Evolutionary conservation across 2,113 vertebrate species (phyloP).

Genomic region (Acrocephalus kingi): DNA sequence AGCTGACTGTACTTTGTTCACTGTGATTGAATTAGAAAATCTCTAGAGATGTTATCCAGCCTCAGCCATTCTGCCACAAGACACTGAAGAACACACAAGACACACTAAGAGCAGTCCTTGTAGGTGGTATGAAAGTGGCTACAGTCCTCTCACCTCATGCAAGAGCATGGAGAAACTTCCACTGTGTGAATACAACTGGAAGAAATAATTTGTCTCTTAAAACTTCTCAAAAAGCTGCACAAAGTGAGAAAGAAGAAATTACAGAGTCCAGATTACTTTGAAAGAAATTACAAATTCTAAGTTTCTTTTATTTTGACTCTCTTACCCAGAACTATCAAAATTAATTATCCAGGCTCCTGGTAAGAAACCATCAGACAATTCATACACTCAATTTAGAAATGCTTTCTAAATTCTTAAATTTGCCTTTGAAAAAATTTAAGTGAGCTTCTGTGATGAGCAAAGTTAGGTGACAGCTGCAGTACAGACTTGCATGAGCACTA

Average conservation of each 20-base stretch:
- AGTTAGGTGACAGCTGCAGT: not conserved
- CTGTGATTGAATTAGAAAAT: not conserved
- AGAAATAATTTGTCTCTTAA: not conserved
- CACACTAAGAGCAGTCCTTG: not conserved
- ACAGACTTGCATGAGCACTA: not conserved
- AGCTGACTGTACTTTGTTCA: not conserved
- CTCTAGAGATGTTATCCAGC: not conserved
- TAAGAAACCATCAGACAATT: not conserved
- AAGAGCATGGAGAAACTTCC: not conserved
- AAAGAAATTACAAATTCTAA: not conserved
- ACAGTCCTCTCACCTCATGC: not conserved
- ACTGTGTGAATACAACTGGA: not conserved
- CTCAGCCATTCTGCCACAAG: not conserved
- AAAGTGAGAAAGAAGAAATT: not conserved
- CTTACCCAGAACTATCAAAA: not conserved
- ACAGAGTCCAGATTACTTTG: not conserved
- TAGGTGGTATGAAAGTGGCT: rapidly evolving
- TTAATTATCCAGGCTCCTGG: not conserved
- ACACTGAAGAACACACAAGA: not conserved
- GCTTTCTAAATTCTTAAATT: not conserved
- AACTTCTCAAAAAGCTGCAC: not conserved
- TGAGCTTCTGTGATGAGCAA: not conserved
- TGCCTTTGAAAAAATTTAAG: not conserved
- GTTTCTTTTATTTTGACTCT: not conserved
- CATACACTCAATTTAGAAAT: not conserved